These are phyloP conservation scores for Rhinogobius similis DNA, from an alignment of 2,113 vertebrate species.

Conservation along the genomic window DNA sequence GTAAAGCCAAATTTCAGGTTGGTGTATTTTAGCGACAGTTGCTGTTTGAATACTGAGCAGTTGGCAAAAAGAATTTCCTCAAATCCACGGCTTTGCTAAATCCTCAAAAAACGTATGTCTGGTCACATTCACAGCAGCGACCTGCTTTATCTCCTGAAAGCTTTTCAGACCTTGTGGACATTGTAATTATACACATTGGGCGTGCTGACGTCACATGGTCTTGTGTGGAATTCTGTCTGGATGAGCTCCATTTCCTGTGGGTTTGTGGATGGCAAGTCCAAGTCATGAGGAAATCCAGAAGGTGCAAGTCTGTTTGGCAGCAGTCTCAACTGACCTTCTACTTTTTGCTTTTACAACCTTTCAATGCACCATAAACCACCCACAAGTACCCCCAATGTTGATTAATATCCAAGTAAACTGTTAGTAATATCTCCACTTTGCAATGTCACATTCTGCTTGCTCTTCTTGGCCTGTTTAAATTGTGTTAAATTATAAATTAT, in stretches of 20 bases:
- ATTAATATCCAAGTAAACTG: neutral
- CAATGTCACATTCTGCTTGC: constrained; percentile 2
- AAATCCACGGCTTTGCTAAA: constrained; percentile 24
- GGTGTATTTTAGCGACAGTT: constrained; percentile 33
- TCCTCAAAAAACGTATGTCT: constrained; percentile 20
- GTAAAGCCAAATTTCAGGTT: constrained; percentile 61
- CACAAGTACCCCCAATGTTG: neutral
- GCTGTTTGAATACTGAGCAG: constrained; percentile 37
- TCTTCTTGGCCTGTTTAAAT: constrained; percentile 21
- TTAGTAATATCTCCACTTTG: too few relatives aligned
- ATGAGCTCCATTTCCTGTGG: constrained; percentile 64
- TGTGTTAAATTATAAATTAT: constrained; percentile 23
- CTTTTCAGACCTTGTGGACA: constrained; percentile 57
- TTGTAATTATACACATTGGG: constrained; percentile 74
- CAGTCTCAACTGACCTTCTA: constrained; percentile 35
- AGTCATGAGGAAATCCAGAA: constrained; percentile 57
- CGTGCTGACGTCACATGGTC: constrained; percentile 75
- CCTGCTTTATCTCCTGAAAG: constrained; percentile 30
- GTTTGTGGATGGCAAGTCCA: constrained; percentile 64
- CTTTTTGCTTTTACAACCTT: constrained; percentile 17
- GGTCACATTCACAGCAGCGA: constrained; percentile 40
- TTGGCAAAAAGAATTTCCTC: constrained; percentile 55
- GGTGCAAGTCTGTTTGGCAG: constrained; percentile 55
- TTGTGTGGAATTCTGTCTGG: constrained; percentile 71
- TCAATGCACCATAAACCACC: neutral